phyloP scores from a whole-genome alignment of 64 coral and sea anemone species.

The Pocillopora damicornis region DNA sequence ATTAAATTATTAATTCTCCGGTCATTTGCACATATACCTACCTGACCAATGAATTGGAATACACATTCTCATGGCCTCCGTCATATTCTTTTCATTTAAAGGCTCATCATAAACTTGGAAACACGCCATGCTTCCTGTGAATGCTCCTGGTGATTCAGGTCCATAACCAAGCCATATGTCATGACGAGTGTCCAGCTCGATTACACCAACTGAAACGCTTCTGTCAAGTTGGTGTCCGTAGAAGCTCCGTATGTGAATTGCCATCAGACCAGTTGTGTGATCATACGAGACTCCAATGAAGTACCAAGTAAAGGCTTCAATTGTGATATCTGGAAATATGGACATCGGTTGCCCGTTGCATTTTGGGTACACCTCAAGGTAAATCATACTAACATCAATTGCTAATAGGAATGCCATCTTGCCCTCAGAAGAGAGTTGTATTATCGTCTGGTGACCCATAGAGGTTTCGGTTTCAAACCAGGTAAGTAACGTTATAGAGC shows the following conservation, averaged over 20 bases:
- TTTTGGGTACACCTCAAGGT: background rate
- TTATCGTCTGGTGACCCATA: background rate
- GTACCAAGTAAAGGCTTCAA: background rate
- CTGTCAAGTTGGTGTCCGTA: background rate
- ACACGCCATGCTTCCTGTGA: background rate
- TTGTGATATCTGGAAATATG: background rate
- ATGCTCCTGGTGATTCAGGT: background rate
- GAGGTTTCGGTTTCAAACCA: background rate
- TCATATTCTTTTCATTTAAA: background rate
- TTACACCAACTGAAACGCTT: background rate
- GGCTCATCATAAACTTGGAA: background rate
- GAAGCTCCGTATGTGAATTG: background rate
- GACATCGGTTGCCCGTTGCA: background rate
- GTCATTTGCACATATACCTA: background rate
- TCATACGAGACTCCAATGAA: background rate
- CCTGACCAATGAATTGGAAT: background rate
- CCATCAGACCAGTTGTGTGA: background rate
- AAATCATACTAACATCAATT: background rate
- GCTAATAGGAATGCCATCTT: background rate
- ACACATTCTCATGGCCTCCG: background rate
- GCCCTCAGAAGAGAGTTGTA: background rate
- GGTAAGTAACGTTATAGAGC: background rate
- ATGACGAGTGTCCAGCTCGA: background rate
- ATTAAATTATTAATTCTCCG: background rate
- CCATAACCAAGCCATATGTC: slow-evolving; percentile 19